Evolutionary conservation across 2,113 vertebrate genomes (phyloP).

Genomic region (Oncorhynchus kisutch): DNA sequence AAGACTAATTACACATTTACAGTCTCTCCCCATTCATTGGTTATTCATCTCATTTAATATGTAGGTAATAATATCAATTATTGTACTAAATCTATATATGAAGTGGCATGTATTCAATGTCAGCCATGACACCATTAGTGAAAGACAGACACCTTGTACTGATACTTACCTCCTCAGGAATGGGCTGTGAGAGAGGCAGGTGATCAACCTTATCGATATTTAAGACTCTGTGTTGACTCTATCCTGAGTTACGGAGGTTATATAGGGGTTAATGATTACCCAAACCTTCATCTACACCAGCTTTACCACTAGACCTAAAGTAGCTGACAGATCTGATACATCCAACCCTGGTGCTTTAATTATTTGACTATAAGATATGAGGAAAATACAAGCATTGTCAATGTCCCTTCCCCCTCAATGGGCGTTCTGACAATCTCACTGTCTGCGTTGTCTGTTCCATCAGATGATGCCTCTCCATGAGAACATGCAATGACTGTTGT

Average conservation of each 20-base stretch:
- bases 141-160: constrained; percentile 50
- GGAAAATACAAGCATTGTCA: too few relatives aligned
- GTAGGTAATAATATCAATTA: constrained; percentile 39
- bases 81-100: constrained; percentile 29
- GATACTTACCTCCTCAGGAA: constrained; percentile 34
- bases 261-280: constrained; percentile 58
- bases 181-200: constrained; percentile 51
- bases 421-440: too few relatives aligned
- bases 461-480: too few relatives aligned
- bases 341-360: too few relatives aligned
- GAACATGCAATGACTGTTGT: too few relatives aligned
- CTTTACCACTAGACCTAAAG: too few relatives aligned
- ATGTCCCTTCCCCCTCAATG: too few relatives aligned
- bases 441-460: too few relatives aligned
- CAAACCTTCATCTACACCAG: too few relatives aligned
- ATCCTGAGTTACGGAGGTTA: constrained; percentile 69
- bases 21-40: constrained; percentile 32
- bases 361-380: too few relatives aligned
- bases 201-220: constrained; percentile 73
- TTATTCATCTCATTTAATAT: constrained; percentile 27
- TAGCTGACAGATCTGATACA: too few relatives aligned
- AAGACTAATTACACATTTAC: neutral
- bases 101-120: constrained; percentile 16
- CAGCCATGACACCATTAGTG: constrained; percentile 26
- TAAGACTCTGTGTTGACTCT: constrained; percentile 69